Percentiles rank a stretch among this genome's conserved stretches.
These are phyloP conservation scores for Bovichtus diacanthus DNA, from an alignment of 2,797 vertebrate species.

Conservation along the genomic window DNA sequence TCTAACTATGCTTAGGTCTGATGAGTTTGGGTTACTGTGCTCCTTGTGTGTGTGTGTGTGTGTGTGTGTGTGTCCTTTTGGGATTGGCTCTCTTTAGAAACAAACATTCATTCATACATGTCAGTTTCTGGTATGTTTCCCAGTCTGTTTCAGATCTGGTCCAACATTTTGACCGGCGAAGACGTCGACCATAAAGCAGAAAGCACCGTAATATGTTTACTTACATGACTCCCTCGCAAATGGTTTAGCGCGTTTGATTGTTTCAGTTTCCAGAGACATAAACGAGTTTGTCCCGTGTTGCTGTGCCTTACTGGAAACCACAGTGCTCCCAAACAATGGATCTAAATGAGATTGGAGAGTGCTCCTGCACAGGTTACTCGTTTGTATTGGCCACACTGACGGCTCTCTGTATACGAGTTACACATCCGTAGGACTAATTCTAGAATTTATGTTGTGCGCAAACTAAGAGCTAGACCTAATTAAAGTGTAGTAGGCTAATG, in stretches of 20 bases:
- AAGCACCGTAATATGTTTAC: neutral
- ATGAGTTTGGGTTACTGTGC: neutral
- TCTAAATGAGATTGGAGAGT: neutral
- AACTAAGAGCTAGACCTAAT: constrained; percentile 24
- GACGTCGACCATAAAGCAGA: neutral
- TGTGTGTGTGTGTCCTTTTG: too few species aligned
- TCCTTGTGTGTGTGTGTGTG: too few species aligned
- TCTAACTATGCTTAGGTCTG: too few species aligned
- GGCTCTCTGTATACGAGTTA: constrained; percentile 1
- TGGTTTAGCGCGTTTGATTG: neutral
- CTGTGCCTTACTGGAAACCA: neutral
- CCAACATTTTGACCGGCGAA: neutral
- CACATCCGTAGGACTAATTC: constrained; percentile 20
- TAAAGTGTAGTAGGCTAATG: constrained; percentile 30
- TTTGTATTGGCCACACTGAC: neutral
- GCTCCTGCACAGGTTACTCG: neutral
- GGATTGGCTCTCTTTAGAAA: too few species aligned
- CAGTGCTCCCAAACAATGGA: neutral
- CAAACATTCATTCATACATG: neutral
- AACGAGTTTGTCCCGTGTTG: neutral
- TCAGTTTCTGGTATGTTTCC: neutral
- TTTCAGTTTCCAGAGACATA: neutral
- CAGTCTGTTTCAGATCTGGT: too few species aligned
- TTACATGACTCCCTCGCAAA: neutral
- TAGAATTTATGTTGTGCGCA: constrained; percentile 29